These are phyloP conservation scores for Alitta virens DNA, from an alignment of 2,888 invertebrate genomes.

Conservation along the genomic window DNA sequence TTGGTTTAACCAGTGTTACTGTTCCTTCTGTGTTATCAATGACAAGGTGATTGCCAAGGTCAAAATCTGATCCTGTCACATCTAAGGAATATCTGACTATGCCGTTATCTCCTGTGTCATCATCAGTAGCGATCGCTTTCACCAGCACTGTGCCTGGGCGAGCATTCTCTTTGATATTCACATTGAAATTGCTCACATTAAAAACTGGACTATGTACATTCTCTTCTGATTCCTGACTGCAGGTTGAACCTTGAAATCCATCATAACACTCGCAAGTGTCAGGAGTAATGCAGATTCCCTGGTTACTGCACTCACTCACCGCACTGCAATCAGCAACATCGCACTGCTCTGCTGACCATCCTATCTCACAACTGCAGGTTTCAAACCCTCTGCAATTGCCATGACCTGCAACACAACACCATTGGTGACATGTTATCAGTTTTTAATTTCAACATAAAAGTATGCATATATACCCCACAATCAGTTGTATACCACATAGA, in stretches of 20 bases:
- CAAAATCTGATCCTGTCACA: neutral
- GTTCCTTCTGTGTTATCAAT: neutral
- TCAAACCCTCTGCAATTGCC: neutral
- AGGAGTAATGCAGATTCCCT: slow-evolving; percentile 1
- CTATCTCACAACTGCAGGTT: neutral
- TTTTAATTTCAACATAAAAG: too few relatives aligned
- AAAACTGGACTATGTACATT: neutral
- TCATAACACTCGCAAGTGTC: neutral
- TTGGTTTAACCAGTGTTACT: neutral
- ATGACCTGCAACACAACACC: neutral
- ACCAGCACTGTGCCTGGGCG: neutral
- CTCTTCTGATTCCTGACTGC: neutral
- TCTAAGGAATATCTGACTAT: neutral
- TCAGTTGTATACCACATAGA: too few relatives aligned
- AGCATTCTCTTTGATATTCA: neutral
- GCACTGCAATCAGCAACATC: neutral
- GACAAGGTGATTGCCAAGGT: neutral
- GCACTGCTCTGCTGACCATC: neutral
- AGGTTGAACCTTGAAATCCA: neutral
- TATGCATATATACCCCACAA: too few relatives aligned
- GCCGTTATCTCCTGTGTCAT: neutral
- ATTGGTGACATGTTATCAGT: too few relatives aligned
- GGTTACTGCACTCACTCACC: neutral
- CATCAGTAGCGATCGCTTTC: neutral
- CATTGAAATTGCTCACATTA: neutral